Conservation (phyloP, 1,140 invertebrate genomes). For the Spodoptera frugiperda region DNA sequence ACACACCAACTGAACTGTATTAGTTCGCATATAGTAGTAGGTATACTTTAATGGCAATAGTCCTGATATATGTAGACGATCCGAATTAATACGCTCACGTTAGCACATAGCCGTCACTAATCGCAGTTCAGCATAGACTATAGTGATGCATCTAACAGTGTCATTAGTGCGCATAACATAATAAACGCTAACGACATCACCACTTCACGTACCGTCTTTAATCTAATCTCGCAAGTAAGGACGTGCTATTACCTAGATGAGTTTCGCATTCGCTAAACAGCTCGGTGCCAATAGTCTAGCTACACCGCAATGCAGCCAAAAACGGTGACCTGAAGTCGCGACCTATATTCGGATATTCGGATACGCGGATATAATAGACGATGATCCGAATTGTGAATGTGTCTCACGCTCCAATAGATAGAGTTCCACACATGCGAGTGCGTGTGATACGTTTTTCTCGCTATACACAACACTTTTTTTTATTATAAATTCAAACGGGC, state of each 20-base stretch:
- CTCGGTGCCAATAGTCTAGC: conserved; percentile 16
- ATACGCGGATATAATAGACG: conserved; percentile 40
- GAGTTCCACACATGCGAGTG: conserved; percentile 16
- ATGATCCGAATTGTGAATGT: conserved; percentile 35
- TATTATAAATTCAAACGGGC: neutral
- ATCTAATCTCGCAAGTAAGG: conserved; percentile 33
- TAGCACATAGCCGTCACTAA: no score
- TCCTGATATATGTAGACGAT: no score
- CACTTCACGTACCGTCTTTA: neutral
- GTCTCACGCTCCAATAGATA: conserved; percentile 39
- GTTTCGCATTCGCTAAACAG: neutral
- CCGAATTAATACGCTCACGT: no score
- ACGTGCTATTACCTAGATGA: conserved; percentile 28
- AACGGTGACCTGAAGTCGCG: conserved; percentile 28
- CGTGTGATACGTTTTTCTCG: conserved; percentile 3
- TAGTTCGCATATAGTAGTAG: no score
- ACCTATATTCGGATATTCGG: conserved; percentile 37
- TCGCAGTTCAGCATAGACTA: no score
- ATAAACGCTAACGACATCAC: conserved; percentile 21
- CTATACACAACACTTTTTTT: conserved; percentile 5
- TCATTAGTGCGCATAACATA: neutral
- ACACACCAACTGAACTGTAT: no score
- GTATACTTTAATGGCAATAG: no score
- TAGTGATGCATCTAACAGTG: no score
- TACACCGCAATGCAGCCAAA: conserved; percentile 42